Evolutionary conservation across 2,113 vertebrate genomes (phyloP).

Genomic region (Turdus rufiventris): DNA sequence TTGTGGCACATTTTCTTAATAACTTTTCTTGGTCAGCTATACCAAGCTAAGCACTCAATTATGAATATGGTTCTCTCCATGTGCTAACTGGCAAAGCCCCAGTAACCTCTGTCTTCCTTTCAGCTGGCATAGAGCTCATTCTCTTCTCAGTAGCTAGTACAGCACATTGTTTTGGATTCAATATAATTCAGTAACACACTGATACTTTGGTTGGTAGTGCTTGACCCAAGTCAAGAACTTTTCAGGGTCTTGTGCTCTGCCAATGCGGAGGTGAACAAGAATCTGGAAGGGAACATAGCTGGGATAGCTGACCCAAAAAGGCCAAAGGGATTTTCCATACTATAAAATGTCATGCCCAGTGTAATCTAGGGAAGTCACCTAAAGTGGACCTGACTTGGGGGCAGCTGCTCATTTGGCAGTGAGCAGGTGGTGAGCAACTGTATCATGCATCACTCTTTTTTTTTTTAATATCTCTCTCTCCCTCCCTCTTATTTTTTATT

Average conservation of each 20-base stretch:
- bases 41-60: not conserved
- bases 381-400: not conserved
- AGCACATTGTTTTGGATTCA: not conserved
- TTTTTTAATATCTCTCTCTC: not conserved
- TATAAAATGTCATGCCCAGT: not conserved
- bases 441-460: not conserved
- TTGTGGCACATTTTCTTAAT: not conserved
- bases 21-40: not conserved
- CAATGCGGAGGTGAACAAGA: not conserved
- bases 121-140: not conserved
- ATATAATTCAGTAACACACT: not conserved
- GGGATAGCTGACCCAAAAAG: not conserved
- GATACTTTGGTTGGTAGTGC: not conserved
- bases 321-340: not conserved
- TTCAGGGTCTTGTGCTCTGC: fast-evolving
- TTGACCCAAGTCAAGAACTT: not conserved
- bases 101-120: not conserved
- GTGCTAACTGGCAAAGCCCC: not conserved
- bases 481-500: not conserved
- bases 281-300: not conserved
- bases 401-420: not conserved
- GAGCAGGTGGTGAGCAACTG: fast-evolving
- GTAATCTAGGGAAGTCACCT: not conserved
- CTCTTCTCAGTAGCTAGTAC: not conserved
- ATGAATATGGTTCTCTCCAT: not conserved